A percentile compares a stretch with the other conserved stretches of the same genome.
Evolutionary conservation across 1,140 invertebrate species (phyloP).

Genomic region (Drosophila orosa): DNA sequence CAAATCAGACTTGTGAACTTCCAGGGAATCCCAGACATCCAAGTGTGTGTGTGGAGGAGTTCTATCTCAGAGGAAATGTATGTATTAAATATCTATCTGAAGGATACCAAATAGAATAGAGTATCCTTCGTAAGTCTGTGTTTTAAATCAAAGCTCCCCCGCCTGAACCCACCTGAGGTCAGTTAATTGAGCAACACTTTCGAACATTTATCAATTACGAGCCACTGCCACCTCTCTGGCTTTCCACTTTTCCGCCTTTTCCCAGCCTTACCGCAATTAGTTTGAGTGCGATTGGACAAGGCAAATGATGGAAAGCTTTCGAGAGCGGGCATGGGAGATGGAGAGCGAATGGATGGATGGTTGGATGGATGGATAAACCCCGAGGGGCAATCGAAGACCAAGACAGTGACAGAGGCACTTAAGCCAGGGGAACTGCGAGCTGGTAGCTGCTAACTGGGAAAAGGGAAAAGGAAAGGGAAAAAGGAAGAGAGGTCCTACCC

Average conservation of each 20-base stretch:
- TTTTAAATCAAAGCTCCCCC: slow-evolving; percentile 4
- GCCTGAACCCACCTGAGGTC: slow-evolving; percentile 15
- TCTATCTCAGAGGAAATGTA: background rate
- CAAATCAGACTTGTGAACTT: slow-evolving; percentile 24
- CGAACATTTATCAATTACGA: slow-evolving; percentile 36
- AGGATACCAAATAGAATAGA: background rate
- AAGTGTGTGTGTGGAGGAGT: background rate
- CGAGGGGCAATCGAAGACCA: slow-evolving; percentile 49
- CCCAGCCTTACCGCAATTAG: slow-evolving; percentile 44
- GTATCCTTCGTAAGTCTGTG: no score
- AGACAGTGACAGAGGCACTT: slow-evolving; percentile 52
- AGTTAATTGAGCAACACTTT: slow-evolving; percentile 45
- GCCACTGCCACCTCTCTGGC: background rate
- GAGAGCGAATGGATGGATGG: slow-evolving; percentile 1
- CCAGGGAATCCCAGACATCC: background rate
- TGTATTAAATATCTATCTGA: no score
- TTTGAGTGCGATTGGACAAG: slow-evolving; percentile 48
- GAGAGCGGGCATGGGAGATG: slow-evolving; percentile 1
- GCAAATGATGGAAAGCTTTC: slow-evolving; percentile 26
- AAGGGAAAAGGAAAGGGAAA: slow-evolving; percentile 2
- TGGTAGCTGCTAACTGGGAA: slow-evolving; percentile 5
- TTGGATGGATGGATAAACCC: slow-evolving; percentile 22
- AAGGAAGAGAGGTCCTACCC: background rate
- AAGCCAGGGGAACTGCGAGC: slow-evolving; percentile 19
- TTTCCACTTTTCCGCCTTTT: slow-evolving; percentile 9